phyloP scores from a whole-genome alignment of 2,113 vertebrate genomes.

The Labeo rohita region DNA sequence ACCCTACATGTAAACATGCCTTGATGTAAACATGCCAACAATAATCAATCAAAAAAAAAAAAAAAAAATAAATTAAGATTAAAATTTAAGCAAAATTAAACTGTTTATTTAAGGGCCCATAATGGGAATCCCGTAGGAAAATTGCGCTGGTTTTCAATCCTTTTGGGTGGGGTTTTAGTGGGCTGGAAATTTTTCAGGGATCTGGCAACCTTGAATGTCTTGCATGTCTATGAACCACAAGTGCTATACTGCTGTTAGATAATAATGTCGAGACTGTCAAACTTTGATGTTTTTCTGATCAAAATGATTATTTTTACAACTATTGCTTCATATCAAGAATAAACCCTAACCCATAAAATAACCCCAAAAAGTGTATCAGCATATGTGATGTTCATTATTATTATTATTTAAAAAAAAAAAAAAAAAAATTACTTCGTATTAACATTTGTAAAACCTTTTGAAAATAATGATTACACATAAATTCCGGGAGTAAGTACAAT shows the following conservation, averaged over 20 bases:
- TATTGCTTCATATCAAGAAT: no score
- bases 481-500: no score
- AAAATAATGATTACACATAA: no score
- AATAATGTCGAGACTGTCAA: neutral
- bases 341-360: no score
- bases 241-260: neutral
- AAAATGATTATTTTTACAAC: no score
- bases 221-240: neutral
- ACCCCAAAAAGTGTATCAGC: no score
- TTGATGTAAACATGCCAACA: no score
- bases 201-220: neutral
- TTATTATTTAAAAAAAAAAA: no score
- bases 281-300: neutral
- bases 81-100: neutral
- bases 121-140: neutral
- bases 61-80: neutral
- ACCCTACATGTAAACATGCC: neutral
- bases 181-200: no score
- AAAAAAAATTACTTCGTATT: no score
- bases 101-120: neutral
- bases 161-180: neutral
- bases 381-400: no score
- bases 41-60: neutral
- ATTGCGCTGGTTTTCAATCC: neutral
- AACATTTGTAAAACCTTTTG: no score